phyloP scores from a whole-genome alignment of 2,797 vertebrate species.

The Tragopan temminckii region DNA sequence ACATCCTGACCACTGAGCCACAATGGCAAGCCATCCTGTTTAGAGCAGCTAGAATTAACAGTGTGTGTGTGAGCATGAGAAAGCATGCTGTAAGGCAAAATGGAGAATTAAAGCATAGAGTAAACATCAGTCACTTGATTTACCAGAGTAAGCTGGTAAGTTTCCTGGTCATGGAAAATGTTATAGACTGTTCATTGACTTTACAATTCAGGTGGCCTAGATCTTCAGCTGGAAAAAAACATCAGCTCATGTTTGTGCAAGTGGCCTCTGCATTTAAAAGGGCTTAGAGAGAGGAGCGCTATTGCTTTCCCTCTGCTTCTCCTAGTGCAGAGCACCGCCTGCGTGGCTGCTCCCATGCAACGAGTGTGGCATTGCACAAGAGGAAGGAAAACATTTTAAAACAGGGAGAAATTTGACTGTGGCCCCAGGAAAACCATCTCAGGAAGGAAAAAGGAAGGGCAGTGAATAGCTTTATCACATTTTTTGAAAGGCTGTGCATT shows the following conservation, averaged over 20 bases:
- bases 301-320: background rate
- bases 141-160: background rate
- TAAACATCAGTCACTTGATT: background rate
- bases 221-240: background rate
- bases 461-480: background rate
- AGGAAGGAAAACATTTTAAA: background rate
- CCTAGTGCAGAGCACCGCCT: background rate
- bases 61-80: background rate
- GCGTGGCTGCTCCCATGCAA: fast-evolving
- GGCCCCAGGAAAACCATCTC: background rate
- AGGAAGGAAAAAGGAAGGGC: background rate
- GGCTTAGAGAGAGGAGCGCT: background rate
- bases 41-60: background rate
- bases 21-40: background rate
- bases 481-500: background rate
- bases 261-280: background rate
- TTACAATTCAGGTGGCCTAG: background rate
- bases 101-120: background rate
- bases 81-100: background rate
- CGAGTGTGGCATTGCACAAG: fast-evolving
- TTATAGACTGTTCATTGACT: background rate
- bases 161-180: background rate
- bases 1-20: background rate
- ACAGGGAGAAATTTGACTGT: background rate
- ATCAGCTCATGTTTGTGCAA: background rate